Evolutionary conservation across 2,113 vertebrate species (phyloP).

Genomic region (Periophthalmodon schlosseri): DNA sequence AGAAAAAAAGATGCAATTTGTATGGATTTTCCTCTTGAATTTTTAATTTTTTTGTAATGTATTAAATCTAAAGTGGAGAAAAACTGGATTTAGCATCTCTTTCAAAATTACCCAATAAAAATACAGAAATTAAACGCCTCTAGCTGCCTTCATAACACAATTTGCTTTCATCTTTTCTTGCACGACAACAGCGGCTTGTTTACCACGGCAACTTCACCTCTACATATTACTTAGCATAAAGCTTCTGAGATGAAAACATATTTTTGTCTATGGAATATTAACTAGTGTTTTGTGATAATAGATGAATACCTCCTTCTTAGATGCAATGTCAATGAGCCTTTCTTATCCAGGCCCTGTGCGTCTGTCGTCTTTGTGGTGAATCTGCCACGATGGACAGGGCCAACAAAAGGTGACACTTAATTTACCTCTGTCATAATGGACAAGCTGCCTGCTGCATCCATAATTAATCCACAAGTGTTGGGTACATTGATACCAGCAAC

Average conservation of each 20-base stretch:
- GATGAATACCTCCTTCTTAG: conserved; percentile 36
- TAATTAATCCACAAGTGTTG: conserved; percentile 65
- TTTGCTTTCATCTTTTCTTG: not conserved
- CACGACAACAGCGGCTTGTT: not conserved
- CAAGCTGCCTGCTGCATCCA: conserved; percentile 61
- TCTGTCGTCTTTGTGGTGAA: conserved; percentile 14
- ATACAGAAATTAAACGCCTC: not conserved
- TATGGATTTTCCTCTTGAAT: not conserved
- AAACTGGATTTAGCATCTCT: not conserved
- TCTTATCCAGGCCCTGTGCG: conserved; percentile 2
- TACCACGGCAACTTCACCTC: not conserved
- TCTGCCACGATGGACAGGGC: conserved; percentile 26
- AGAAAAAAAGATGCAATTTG: not conserved
- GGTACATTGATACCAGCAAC: conserved; percentile 39
- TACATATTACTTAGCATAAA: not conserved
- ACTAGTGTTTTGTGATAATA: conserved; percentile 8
- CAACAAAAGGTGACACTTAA: conserved; percentile 56
- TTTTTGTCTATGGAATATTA: conserved; percentile 2
- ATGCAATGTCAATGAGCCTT: conserved; percentile 27
- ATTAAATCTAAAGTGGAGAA: not conserved
- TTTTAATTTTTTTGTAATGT: not conserved
- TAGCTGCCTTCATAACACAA: not conserved
- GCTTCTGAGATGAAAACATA: not conserved
- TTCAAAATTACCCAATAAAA: not conserved
- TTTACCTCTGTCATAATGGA: conserved; percentile 57